Evolutionary conservation across 2,888 invertebrate species (phyloP).

Genomic region (Rhagonycha fulva): DNA sequence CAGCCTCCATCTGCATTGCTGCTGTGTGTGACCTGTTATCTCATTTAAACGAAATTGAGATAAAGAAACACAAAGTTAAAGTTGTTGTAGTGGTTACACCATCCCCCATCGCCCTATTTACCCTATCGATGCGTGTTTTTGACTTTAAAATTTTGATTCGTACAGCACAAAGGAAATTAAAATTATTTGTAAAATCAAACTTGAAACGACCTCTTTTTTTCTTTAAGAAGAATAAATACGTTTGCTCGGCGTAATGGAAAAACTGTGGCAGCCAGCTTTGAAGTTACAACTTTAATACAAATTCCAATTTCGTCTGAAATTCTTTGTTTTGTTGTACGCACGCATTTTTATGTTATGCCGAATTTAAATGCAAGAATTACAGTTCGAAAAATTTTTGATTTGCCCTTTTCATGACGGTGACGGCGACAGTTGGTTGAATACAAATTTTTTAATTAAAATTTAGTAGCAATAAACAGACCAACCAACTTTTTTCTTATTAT

Average conservation of each 20-base stretch:
- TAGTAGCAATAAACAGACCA: neutral
- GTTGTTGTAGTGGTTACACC: neutral
- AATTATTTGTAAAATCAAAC: neutral
- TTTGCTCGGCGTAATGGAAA: neutral
- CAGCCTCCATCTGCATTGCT: slow-evolving; percentile 13
- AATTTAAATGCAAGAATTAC: neutral
- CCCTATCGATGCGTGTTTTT: neutral
- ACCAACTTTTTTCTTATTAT: neutral
- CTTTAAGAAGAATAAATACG: neutral
- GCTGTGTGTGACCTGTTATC: slow-evolving; percentile 11
- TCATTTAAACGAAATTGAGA: slow-evolving; percentile 8
- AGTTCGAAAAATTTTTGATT: neutral
- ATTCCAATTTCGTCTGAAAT: neutral
- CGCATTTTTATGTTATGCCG: neutral
- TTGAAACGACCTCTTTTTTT: neutral
- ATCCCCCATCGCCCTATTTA: neutral
- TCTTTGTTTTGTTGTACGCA: neutral
- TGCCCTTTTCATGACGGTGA: neutral
- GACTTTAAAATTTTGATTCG: neutral
- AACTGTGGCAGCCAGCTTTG: neutral
- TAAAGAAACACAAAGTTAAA: slow-evolving; percentile 7
- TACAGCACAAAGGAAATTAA: neutral
- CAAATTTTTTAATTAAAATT: neutral
- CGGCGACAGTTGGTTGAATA: neutral
- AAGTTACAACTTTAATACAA: neutral